A percentile compares a stretch with the other conserved stretches of the same genome.
Conservation (phyloP, 2,113 vertebrate species). For the Delphinus delphis region DNA sequence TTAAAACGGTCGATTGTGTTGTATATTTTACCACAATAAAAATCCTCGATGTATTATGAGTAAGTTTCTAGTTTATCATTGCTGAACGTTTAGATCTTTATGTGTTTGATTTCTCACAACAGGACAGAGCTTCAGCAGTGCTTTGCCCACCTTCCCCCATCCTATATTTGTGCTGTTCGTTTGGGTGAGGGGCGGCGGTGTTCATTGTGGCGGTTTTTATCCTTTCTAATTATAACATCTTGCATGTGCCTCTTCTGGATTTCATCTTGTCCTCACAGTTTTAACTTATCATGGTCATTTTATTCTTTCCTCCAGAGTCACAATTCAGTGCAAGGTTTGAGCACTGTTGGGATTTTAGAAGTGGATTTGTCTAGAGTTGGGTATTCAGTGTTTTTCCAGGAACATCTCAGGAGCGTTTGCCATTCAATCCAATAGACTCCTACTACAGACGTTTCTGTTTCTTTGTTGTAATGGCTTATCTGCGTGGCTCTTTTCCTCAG, state of each 20-base stretch:
- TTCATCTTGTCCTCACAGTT: neutral
- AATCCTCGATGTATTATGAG: neutral
- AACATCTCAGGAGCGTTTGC: neutral
- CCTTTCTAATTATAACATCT: neutral
- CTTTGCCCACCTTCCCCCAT: neutral
- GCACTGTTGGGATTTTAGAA: neutral
- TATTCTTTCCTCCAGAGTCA: neutral
- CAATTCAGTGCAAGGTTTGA: neutral
- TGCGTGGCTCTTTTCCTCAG: neutral
- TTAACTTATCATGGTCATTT: neutral
- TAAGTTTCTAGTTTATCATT: neutral
- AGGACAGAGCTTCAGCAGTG: too few species aligned
- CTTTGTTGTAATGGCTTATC: neutral
- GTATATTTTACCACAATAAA: neutral
- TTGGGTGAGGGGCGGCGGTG: neutral
- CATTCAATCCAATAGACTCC: neutral
- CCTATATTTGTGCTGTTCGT: rapidly evolving
- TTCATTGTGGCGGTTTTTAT: neutral
- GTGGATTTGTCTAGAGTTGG: neutral
- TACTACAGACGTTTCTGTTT: neutral
- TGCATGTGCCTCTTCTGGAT: neutral
- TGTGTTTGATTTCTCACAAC: neutral
- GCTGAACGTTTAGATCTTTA: neutral
- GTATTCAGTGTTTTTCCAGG: neutral
- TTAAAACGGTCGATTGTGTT: neutral